Base-by-base conservation (phyloP, 2,888 invertebrate genomes). In the Erebia epiphron region DNA sequence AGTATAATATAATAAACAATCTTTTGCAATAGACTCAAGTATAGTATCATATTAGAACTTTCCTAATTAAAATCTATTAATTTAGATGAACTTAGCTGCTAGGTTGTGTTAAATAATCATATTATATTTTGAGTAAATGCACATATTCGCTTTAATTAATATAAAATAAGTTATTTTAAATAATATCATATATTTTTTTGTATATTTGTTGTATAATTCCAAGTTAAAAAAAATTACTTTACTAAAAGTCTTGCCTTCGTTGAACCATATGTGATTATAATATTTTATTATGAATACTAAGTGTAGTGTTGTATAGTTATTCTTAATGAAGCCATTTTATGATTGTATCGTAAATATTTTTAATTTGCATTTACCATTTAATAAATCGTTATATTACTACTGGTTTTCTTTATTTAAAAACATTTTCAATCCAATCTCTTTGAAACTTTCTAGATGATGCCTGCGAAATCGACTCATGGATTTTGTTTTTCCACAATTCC, bases 331-430 rank as follows among this genome's bases (percentile, higher is more conserved):
- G 73, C 73, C 73, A 74, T 72, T 35, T 71, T 68, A 66, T 74
- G 21, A 65, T 50, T 69, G 52, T 82, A 75, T 82, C 80, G 80
- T 85, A 83, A 87, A 88, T 90, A 89, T 89, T 87, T 90, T 84
- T 87, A 88, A 87, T 84, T 86, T 84, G 91, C 90, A 91, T 92
- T 91, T 92, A 91, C 86, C 83, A 83, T 83, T 84, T 82, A 90
- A 88, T 86, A 88, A 87, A 89, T 85, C 82, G 85, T 87, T 90
- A 87, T 84, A 84, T 80, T 80, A 74, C 69, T 67, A 67, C n/a
- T 18, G 16, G 18, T 16, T 54, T 0, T n/a, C 0, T 18, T 18
- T 10, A 52, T 16, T 54, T 54, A 16, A 18, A 52, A 52, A n/a
- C 16, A 50, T n/a, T 50, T 50, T n/a, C 8, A n/a, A 43, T 11